Percentiles rank a stretch among this genome's conserved stretches.
Conservation (phyloP, 2,888 invertebrate species). For the Resseliella maxima region DNA sequence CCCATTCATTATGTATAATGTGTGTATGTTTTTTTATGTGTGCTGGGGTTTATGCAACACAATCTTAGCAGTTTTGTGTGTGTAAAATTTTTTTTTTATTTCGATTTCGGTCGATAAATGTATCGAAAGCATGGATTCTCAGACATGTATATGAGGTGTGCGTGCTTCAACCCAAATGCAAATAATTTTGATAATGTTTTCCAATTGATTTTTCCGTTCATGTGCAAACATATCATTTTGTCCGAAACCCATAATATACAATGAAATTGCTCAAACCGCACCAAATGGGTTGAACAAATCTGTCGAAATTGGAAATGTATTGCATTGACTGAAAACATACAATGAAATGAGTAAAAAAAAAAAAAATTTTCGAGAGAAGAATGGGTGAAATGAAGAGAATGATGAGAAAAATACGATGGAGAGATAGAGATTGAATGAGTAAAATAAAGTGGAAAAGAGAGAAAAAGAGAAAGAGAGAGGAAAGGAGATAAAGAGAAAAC, state of each 20-base stretch:
- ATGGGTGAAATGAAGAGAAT: too few species aligned
- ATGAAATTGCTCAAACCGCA: not conserved
- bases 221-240: not conserved
- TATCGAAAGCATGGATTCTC: not conserved
- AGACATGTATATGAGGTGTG: conserved; percentile 33
- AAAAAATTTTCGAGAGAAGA: too few species aligned
- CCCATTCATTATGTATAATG: not conserved
- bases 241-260: not conserved
- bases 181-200: conserved; percentile 33
- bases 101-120: too few species aligned
- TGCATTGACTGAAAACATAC: too few species aligned
- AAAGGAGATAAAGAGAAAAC: not conserved
- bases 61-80: too few species aligned
- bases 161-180: not conserved
- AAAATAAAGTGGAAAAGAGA: too few species aligned
- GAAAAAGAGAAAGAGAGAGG: too few species aligned
- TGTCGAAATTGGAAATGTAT: conserved; percentile 12
- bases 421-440: too few species aligned
- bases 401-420: too few species aligned
- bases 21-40: too few species aligned
- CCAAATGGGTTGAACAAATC: not conserved
- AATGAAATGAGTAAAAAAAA: not conserved
- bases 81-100: not conserved
- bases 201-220: conserved; percentile 21
- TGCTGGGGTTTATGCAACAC: too few species aligned